Evolutionary conservation across 2,797 vertebrate genomes (phyloP), one percentile per base, ranked within the genome.

Genomic region (Margarornis squamiger): DNA sequence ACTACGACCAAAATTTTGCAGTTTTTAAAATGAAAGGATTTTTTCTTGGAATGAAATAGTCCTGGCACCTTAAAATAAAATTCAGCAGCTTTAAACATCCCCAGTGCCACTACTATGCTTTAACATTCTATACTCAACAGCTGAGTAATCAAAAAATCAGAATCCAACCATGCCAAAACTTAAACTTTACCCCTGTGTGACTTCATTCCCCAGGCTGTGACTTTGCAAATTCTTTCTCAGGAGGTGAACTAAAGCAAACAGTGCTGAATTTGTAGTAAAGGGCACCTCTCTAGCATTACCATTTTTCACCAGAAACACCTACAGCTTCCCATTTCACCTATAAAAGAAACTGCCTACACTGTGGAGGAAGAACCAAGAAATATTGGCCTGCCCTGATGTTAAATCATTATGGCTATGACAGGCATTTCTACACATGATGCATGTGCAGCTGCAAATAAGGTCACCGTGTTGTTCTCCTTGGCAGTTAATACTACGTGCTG

Each of bases 371-470:
- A 96, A 97, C 96, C 68, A 95, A 96, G 98, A 98, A 95, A 95
- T 97, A 97, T 96, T 95, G 95, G 93, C 86, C 52, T 89, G 67
- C 73, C 94, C 84, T 94, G 96, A 93, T 93, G 91, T 96, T 97
- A 97, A 96, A 96, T 98, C 97, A 97, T 96, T 75, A 82, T 24
- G 72, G 94, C 78, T 85, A 92, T 94, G 97, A 97, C 98, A 97
- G 94, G 97, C 86, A 68, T 96, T 96, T 95, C 95, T 96, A 95
- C 92, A 89, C 96, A 92, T 96, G 97, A 97, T 96, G 88, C 97
- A 98, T 96, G 97, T 97, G 96, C 75, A 97, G 95, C 92, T 97
- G 94, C 95, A 96, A 96, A 96, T 97, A 96, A 97, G 97, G 97
- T 97, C 94, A 93, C 90, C 2, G 89, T 90, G 82, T 76, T 93